phyloP scores from a whole-genome alignment of 2,797 vertebrate genomes.

The Miichthys miiuy region DNA sequence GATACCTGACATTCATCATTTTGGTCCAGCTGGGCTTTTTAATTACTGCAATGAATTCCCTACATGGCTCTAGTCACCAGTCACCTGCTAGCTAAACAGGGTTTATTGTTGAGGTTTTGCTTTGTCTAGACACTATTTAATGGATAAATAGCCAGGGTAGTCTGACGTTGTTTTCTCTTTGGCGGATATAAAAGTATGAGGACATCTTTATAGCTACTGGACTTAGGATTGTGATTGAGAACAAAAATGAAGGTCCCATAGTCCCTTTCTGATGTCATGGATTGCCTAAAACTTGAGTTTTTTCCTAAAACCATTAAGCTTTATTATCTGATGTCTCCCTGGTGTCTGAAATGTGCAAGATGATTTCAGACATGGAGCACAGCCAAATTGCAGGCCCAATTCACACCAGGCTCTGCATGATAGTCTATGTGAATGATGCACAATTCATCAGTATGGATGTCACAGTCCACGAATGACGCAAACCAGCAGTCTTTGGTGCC shows the following conservation, averaged over 20 bases:
- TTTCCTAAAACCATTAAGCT: constrained; percentile 25
- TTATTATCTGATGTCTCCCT: constrained; percentile 31
- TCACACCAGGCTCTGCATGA: constrained; percentile 7
- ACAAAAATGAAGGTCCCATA: neutral
- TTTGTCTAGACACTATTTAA: constrained; percentile 53
- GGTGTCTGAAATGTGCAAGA: constrained; percentile 33
- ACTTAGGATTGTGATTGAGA: constrained; percentile 4
- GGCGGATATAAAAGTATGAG: constrained; percentile 25
- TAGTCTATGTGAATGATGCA: constrained; percentile 31
- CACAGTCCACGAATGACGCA: constrained; percentile 57
- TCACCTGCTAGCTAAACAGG: constrained; percentile 63
- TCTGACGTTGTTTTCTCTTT: constrained; percentile 32
- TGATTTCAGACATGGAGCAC: constrained; percentile 27
- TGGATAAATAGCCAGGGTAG: constrained; percentile 24
- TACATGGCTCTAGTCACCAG: constrained; percentile 55
- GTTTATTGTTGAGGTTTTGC: constrained; percentile 57
- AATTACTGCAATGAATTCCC: constrained; percentile 82
- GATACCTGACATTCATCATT: constrained; percentile 83
- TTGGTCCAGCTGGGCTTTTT: constrained; percentile 74
- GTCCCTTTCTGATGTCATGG: constrained; percentile 10
- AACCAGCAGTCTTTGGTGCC: constrained; percentile 10
- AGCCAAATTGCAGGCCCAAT: constrained; percentile 25
- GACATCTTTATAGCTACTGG: constrained; percentile 1
- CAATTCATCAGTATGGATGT: constrained; percentile 57
- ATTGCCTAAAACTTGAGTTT: constrained; percentile 12